Base-by-base conservation (phyloP, 2,113 vertebrate species). In the Crocuta crocuta region DNA sequence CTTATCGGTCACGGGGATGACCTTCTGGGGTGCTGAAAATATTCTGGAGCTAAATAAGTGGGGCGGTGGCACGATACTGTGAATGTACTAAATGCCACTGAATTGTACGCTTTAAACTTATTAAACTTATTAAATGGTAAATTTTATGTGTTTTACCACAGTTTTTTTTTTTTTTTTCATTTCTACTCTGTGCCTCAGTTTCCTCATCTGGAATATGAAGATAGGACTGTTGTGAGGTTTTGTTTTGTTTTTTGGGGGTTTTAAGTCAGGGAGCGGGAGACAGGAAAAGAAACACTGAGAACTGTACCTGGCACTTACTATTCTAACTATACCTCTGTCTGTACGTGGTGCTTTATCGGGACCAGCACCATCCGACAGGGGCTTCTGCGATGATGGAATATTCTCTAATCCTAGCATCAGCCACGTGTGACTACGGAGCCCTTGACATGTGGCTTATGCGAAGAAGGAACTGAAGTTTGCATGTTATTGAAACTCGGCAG, bases 121-220 rank as follows among this genome's bases (percentile, higher is more conserved):
- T 78, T 85, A 39, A 93, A 93, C 70, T 0, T 35, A 55, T 31
- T 58, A 70, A 71, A 19, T 53, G 43, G 13, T 58, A 84, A 71
- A 80, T 68, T 33, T 79, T 21, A 4, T 28, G 8, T 83, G 74
- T 88, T 83, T 53, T 71, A 76, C 26, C 68, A 91, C 33, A 58
- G 43, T 39, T 39, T 26, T n/a, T 61, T 31, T 39, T 39, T 26
- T n/a, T 61, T 31, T 65, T 78, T 78, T 5, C 16, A 17, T 33
- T 79, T 73, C 83, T 33, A 61, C 43, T 88, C 13, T 86, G 68
- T 66, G 48, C 48, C 78, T 93, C 89, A 24, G 83, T 92, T 89
- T 94, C 74, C 63, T 58, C 74, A 73, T 78, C 78, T 96, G 35
- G 53, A 94, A 87, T 92, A 94, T 50, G 55, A 63, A 92, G 50